Evolutionary conservation across 2,113 vertebrate genomes (phyloP).

Genomic region (Fregata magnificens): DNA sequence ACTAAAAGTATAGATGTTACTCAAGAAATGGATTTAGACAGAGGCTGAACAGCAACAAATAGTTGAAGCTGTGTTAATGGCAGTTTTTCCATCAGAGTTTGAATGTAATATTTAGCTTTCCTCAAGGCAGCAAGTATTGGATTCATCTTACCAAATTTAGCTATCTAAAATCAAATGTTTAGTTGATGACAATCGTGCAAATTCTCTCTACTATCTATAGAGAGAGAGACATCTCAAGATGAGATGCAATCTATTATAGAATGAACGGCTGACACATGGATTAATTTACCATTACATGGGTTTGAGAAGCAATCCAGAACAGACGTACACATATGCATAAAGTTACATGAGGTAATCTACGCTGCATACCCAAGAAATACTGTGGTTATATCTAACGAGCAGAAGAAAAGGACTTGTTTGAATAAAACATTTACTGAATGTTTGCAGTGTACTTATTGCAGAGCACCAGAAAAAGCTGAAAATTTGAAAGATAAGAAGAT

Average conservation of each 20-base stretch:
- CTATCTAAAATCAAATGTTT: neutral
- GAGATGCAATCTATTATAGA: neutral
- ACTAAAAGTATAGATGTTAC: neutral
- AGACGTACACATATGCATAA: neutral
- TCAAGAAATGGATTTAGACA: neutral
- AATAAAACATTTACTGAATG: neutral
- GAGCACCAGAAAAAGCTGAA: neutral
- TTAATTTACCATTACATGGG: neutral
- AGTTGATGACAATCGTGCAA: neutral
- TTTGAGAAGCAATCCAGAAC: neutral
- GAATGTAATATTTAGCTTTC: neutral
- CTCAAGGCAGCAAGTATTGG: neutral
- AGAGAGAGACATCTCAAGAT: neutral
- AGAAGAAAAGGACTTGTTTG: neutral
- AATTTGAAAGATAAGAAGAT: neutral
- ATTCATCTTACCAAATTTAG: neutral
- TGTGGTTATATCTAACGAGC: neutral
- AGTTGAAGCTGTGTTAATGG: neutral
- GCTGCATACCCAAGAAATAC: accelerated
- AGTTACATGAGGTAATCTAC: neutral
- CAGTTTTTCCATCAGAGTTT: neutral
- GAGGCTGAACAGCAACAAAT: neutral
- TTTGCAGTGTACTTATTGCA: neutral
- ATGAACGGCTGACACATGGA: neutral
- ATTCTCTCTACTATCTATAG: neutral